These are phyloP conservation scores for Pelmatolapia mariae DNA, from an alignment of 2,113 vertebrate genomes.

Conservation along the genomic window DNA sequence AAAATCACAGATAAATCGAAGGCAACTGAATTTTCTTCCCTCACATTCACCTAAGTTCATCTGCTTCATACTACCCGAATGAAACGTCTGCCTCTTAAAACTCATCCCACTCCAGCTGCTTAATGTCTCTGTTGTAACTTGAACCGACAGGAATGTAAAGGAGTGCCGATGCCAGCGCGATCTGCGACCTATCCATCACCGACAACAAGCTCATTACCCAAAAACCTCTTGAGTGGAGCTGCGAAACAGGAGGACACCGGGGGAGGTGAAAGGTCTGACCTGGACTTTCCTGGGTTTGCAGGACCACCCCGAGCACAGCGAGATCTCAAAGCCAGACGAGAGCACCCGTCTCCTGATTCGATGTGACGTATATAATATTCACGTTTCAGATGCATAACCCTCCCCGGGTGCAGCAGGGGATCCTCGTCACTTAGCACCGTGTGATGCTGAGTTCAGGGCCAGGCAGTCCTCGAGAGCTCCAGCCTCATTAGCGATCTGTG, in stretches of 20 bases:
- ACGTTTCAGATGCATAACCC: not conserved
- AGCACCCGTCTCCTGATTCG: not conserved
- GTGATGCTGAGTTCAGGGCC: constrained; percentile 29
- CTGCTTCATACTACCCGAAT: constrained; percentile 18
- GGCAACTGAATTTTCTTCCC: not conserved
- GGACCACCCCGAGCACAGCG: not conserved
- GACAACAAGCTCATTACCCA: constrained; percentile 54
- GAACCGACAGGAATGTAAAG: constrained; percentile 50
- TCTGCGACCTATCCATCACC: constrained; percentile 48
- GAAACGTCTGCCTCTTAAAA: constrained; percentile 42
- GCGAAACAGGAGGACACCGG: not conserved
- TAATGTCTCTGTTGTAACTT: constrained; percentile 43
- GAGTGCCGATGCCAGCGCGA: constrained; percentile 11
- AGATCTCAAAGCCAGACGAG: not conserved
- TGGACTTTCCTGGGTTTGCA: not conserved
- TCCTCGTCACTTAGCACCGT: constrained; percentile 32
- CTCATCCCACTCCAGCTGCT: constrained; percentile 57
- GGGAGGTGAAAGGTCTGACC: constrained; percentile 23
- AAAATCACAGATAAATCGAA: not conserved
- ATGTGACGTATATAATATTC: not conserved
- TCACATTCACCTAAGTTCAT: not conserved
- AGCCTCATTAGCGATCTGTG: constrained; percentile 42
- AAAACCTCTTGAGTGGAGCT: constrained; percentile 20
- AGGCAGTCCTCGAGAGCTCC: constrained; percentile 32
- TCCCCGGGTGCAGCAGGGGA: constrained; percentile 20